Percentiles rank a stretch among this genome's conserved stretches.
Evolutionary conservation across 2,797 vertebrate species (phyloP).

Genomic region (Cossypha heuglini): DNA sequence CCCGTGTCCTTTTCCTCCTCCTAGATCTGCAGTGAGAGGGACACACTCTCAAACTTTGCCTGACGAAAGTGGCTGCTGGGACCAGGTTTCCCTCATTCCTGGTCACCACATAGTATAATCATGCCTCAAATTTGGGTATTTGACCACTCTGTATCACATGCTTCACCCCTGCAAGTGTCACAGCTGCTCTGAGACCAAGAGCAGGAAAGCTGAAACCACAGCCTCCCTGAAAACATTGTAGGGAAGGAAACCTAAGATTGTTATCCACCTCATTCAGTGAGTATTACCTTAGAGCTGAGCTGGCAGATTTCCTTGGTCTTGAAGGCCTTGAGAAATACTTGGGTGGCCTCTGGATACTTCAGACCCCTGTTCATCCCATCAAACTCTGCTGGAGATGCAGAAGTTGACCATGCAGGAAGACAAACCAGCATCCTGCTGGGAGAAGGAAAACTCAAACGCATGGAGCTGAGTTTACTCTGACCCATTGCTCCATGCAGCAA

Average conservation of each 20-base stretch:
- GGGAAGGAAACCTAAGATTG: not conserved
- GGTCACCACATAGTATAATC: not conserved
- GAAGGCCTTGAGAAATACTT: not conserved
- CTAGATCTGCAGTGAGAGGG: not conserved
- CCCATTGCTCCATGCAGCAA: not conserved
- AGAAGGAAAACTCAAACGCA: not conserved
- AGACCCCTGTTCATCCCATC: not conserved
- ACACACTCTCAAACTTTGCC: not conserved
- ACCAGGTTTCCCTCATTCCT: not conserved
- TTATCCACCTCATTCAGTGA: not conserved
- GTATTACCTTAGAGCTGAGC: not conserved
- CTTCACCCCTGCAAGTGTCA: not conserved
- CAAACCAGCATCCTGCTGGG: not conserved
- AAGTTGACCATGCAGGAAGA: not conserved
- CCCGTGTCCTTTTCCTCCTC: not conserved
- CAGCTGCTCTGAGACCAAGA: not conserved
- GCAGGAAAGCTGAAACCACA: not conserved
- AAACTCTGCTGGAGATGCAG: not conserved
- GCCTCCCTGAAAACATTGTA: fast-evolving
- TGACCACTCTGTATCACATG: fast-evolving
- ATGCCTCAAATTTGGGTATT: not conserved
- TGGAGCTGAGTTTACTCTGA: not conserved
- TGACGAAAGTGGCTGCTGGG: not conserved
- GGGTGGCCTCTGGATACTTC: not conserved
- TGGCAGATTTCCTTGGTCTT: not conserved